phyloP scores from a whole-genome alignment of 2,113 vertebrate species.

The Mobula hypostoma region DNA sequence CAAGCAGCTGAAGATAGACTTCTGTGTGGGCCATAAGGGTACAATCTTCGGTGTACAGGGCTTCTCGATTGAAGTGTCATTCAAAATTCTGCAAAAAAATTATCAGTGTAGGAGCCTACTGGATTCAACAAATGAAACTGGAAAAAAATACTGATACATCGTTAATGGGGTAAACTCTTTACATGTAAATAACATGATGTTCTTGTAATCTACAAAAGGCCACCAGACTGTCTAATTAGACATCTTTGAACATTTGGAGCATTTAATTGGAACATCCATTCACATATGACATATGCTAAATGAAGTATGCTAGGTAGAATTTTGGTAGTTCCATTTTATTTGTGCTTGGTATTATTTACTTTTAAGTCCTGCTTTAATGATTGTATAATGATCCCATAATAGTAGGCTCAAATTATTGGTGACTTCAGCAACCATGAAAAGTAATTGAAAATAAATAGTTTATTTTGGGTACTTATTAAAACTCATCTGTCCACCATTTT shows the following conservation, averaged over 20 bases:
- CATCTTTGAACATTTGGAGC: neutral
- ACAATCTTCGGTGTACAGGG: too few species aligned
- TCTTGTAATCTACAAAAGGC: neutral
- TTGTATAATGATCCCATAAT: neutral
- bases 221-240: neutral
- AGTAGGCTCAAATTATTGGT: neutral
- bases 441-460: neutral
- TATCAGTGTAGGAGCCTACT: neutral
- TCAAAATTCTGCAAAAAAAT: neutral
- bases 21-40: too few species aligned
- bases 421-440: neutral
- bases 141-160: neutral
- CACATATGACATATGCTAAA: neutral
- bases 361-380: neutral
- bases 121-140: neutral
- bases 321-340: neutral
- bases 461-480: neutral
- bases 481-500: neutral
- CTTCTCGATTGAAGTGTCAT: neutral
- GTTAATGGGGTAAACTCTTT: neutral
- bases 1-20: too few species aligned
- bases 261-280: slow-evolving; percentile 2
- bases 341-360: neutral
- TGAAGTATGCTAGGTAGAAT: neutral
- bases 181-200: slow-evolving; percentile 2